Conservation (phyloP, 2,888 invertebrate genomes). For the Sphaeridia pumilis region DNA sequence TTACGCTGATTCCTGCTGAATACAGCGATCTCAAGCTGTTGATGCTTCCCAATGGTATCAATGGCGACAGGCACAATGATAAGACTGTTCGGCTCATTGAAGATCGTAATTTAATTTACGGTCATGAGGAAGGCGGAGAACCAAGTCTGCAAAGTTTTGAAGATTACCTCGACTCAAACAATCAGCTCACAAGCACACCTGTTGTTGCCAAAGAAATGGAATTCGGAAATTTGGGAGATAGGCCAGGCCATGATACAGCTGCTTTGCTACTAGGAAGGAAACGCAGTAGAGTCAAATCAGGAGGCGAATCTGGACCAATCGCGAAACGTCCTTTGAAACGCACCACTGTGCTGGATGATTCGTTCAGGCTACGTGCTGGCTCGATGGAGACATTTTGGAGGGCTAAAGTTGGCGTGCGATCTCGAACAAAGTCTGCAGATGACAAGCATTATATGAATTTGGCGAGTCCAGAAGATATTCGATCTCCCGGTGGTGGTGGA, state of each 20-base stretch:
- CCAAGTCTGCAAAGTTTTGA: not conserved
- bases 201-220: slow-evolving; percentile 4
- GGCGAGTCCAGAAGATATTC: not conserved
- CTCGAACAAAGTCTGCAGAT: slow-evolving; percentile 14
- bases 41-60: slow-evolving; percentile 32
- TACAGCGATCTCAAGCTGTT: slow-evolving; percentile 42
- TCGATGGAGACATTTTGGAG: slow-evolving; percentile 19
- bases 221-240: not conserved
- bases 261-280: slow-evolving; percentile 16
- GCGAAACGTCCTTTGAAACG: slow-evolving; percentile 24
- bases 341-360: slow-evolving; percentile 15
- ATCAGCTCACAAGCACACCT: slow-evolving; percentile 8
- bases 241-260: not conserved
- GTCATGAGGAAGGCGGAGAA: not conserved
- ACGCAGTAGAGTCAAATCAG: slow-evolving; percentile 30
- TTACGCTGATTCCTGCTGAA: slow-evolving; percentile 54
- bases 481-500: not conserved
- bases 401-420: not conserved
- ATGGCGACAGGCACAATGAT: not conserved
- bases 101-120: not conserved
- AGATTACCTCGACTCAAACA: not conserved
- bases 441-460: slow-evolving; percentile 2
- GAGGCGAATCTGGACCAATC: slow-evolving; percentile 31
- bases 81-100: not conserved
- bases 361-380: slow-evolving; percentile 15